These are phyloP conservation scores for Dascyllus trimaculatus DNA, from an alignment of 2,113 vertebrate genomes.

Conservation along the genomic window DNA sequence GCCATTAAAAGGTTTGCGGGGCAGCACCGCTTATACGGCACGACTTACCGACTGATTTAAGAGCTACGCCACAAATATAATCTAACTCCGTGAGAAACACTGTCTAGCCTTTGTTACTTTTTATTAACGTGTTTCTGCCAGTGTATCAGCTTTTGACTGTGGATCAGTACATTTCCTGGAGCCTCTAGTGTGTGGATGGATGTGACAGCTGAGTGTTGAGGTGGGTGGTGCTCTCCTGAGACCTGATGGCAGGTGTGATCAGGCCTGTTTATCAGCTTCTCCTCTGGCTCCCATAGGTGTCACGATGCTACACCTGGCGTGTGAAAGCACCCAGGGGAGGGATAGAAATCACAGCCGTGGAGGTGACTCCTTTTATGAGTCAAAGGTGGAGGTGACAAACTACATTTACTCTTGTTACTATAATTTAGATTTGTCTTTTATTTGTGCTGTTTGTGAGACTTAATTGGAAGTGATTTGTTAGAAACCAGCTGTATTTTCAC, in stretches of 20 bases:
- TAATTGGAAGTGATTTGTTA: background rate
- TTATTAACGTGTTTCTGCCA: slow-evolving; percentile 28
- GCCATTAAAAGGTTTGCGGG: too few relatives aligned
- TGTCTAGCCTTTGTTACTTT: slow-evolving; percentile 8
- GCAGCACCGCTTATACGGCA: too few relatives aligned
- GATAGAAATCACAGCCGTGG: slow-evolving; percentile 48
- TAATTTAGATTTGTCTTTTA: background rate
- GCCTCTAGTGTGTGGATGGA: slow-evolving; percentile 40
- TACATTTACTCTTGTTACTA: slow-evolving; percentile 18
- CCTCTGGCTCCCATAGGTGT: slow-evolving; percentile 74
- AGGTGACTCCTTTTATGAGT: slow-evolving; percentile 52
- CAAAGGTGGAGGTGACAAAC: slow-evolving; percentile 52
- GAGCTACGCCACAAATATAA: too few relatives aligned
- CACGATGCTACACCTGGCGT: slow-evolving; percentile 75
- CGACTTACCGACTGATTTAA: too few relatives aligned
- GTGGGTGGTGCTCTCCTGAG: slow-evolving; percentile 69
- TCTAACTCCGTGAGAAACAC: too few relatives aligned
- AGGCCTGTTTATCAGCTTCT: slow-evolving; percentile 75
- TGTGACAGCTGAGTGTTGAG: slow-evolving; percentile 66
- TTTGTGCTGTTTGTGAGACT: background rate
- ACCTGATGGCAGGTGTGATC: slow-evolving; percentile 75
- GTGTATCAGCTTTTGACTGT: slow-evolving; percentile 23
- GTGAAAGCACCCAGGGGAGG: slow-evolving; percentile 69
- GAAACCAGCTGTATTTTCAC: background rate
- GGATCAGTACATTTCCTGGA: slow-evolving; percentile 31